Evolutionary conservation across 2,113 vertebrate genomes (phyloP).

Genomic region (Sorex araneus): DNA sequence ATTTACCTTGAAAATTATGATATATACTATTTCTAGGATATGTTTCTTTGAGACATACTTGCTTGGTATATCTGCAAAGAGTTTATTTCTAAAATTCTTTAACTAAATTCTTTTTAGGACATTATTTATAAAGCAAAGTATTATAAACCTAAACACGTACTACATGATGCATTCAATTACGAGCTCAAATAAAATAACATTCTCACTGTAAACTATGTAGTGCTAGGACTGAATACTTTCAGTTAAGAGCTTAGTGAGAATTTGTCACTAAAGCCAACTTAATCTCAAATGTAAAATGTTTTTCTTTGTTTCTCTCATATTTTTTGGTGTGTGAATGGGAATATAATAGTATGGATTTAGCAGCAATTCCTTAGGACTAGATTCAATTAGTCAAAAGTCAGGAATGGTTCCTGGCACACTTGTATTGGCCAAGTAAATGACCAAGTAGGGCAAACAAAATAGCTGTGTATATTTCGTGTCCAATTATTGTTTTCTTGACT

Average conservation of each 20-base stretch:
- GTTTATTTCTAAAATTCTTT: conserved; percentile 74
- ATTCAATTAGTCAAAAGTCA: neutral
- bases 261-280: conserved; percentile 14
- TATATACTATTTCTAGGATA: conserved; percentile 72
- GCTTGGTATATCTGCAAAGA: conserved; percentile 67
- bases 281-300: conserved; percentile 48
- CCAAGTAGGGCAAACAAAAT: conserved; percentile 30
- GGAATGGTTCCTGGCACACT: neutral
- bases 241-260: conserved; percentile 53
- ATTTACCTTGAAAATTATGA: conserved; percentile 44
- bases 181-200: conserved; percentile 57
- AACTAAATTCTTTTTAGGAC: conserved; percentile 66
- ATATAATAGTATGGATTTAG: conserved; percentile 17
- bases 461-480: conserved; percentile 8
- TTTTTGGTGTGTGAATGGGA: conserved; percentile 52
- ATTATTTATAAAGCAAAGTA: conserved; percentile 76
- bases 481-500: conserved; percentile 53
- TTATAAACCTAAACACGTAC: conserved; percentile 72
- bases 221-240: conserved; percentile 45
- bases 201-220: conserved; percentile 45
- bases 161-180: conserved; percentile 57
- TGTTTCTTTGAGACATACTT: conserved; percentile 58
- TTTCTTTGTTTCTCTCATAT: conserved; percentile 44
- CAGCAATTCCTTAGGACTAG: conserved; percentile 42
- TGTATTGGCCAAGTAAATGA: conserved; percentile 28